Base-by-base conservation (phyloP, 2,797 vertebrate species). In the Squalus acanthias region DNA sequence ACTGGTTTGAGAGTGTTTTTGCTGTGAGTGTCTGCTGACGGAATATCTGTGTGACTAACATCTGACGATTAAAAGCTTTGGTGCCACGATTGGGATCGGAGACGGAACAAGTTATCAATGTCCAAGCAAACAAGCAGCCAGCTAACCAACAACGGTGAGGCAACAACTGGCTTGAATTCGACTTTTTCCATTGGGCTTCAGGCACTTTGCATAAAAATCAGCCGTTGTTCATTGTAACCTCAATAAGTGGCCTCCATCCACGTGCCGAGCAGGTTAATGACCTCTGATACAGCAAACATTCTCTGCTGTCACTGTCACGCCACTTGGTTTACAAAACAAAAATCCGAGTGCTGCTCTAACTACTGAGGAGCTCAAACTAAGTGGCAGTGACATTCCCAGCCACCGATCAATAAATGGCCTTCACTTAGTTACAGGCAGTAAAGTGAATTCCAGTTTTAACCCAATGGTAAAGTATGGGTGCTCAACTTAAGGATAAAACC, bases 281-380 rank as follows among this genome's bases (percentile, higher is more conserved):
- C 46, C 94, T 26, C 2, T 57, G 24, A 95, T 57, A 76, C 46
- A 76, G 70, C 9, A 76, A 95, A 50, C 3, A 94, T 26, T 95
- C 8, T 60, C 50, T 12, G 12, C 15, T 33, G 10, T 29, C 46
- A 88, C 87, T 22, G 65, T 94, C 91, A 69, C 63, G 91, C 63
- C 93, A 95, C 50, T 95, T 53, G 8, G 67, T 95, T 95, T 72
- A 69, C 92, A 94, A 89, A 24, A 94, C 67, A 85, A 50, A 85
- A 82, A 22, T 22, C 39, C 2, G 82, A 17, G 20, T 26, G 67
- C 7, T 69, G 60, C 92, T 12, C 33, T 29, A 93, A 69, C 65
- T 9, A 46, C 2, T 20, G 63, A 20, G 33, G 7, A 24, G 29
- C 53, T 60, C 57, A 91, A 91, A n/a, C 26, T 15, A 65, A n/a